phyloP scores from a whole-genome alignment of 2,888 invertebrate species.

The Ommatoiulus sabulosus region DNA sequence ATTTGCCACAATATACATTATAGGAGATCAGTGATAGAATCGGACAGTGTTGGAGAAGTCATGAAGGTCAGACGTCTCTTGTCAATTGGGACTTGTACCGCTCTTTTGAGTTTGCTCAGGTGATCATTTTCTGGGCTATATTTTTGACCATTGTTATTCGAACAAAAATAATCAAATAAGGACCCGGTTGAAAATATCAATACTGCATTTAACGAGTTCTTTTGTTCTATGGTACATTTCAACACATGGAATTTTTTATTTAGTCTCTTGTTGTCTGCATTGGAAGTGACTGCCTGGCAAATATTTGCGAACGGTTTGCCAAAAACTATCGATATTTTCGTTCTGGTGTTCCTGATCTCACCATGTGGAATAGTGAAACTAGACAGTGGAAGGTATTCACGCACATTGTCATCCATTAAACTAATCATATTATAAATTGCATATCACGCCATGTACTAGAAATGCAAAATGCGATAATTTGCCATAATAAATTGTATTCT shows the following conservation, averaged over 20 bases:
- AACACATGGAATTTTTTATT: slow-evolving; percentile 61
- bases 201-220: too few relatives aligned
- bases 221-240: slow-evolving; percentile 36
- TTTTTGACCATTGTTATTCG: too few relatives aligned
- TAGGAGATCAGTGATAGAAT: slow-evolving; percentile 67
- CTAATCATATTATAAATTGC: too few relatives aligned
- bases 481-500: too few relatives aligned
- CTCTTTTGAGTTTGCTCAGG: slow-evolving; percentile 65
- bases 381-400: slow-evolving; percentile 70
- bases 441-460: too few relatives aligned
- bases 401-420: too few relatives aligned
- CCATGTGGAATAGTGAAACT: slow-evolving; percentile 78
- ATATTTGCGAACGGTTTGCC: slow-evolving; percentile 75
- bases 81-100: slow-evolving; percentile 70
- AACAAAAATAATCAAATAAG: too few relatives aligned
- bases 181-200: too few relatives aligned
- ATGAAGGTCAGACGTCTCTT: slow-evolving; percentile 67
- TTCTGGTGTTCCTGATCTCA: slow-evolving; percentile 86
- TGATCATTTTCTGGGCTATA: slow-evolving; percentile 58
- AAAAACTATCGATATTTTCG: slow-evolving; percentile 73
- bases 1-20: not conserved
- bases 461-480: too few relatives aligned
- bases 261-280: slow-evolving; percentile 72
- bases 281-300: slow-evolving; percentile 70
- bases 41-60: slow-evolving; percentile 67